phyloP scores from a whole-genome alignment of 2,797 vertebrate species.

The Chrysocyon brachyurus region DNA sequence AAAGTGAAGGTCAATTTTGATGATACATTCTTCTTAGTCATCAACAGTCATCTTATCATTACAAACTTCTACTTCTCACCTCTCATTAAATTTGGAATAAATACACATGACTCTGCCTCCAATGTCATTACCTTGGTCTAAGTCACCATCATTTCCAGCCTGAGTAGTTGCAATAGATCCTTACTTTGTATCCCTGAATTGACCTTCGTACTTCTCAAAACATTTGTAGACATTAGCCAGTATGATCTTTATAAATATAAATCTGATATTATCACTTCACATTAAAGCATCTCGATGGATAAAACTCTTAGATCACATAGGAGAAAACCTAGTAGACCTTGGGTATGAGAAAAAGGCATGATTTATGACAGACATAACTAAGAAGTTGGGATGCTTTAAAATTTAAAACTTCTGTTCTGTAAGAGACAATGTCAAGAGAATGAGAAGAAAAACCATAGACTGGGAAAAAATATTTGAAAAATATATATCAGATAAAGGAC shows the following conservation, averaged over 20 bases:
- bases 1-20: not conserved
- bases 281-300: not conserved
- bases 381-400: not conserved
- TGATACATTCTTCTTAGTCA: not conserved
- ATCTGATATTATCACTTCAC: not conserved
- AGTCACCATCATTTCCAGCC: not conserved
- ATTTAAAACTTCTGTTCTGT: not conserved
- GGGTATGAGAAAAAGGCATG: not conserved
- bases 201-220: not conserved
- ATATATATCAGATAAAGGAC: not conserved
- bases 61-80: not conserved
- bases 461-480: not conserved
- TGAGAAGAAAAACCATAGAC: not conserved
- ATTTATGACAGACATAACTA: not conserved
- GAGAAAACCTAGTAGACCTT: not conserved
- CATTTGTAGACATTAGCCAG: not conserved
- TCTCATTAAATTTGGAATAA: not conserved
- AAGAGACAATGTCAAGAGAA: not conserved
- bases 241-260: not conserved
- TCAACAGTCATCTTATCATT: not conserved
- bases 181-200: not conserved
- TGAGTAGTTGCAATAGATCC: not conserved
- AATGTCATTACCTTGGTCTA: rapidly evolving
- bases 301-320: not conserved
- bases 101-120: not conserved